Base-by-base conservation (phyloP, 2,797 vertebrate species). In the Molossus molossus region DNA sequence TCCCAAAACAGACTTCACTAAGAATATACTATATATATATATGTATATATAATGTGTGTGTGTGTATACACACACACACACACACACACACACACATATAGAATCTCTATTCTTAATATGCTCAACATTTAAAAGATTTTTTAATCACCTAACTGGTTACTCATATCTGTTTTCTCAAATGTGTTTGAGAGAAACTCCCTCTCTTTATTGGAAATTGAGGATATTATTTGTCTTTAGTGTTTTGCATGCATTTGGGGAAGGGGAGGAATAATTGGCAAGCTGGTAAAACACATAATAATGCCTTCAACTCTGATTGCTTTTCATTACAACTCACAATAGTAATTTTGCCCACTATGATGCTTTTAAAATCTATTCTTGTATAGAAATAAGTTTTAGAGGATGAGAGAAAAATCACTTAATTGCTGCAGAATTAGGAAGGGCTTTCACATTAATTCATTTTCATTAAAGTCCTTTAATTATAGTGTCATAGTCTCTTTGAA, bases 331-430 rank as follows among this genome's bases (percentile, higher is more conserved):
- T 90, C 93, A 97, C 94, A 95, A 97, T 88, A 91, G 91, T 93
- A 93, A 96, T 95, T 97, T 96, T 95, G 21, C 91, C 73, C 89
- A 94, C 94, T 91, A 62, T 73, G 94, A 79, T 87, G 80, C 72
- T 69, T 12, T 76, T 84, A 85, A 95, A 89, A 95, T 82, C 15
- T 53, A 79, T 92, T 96, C 92, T 95, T 72, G 27, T 87, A 86
- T 65, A 96, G 87, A 95, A 96, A 76, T 91, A 96, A 96, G 86
- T 96, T 97, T 97, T 75, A 87, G 86, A 95, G n/a, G 87, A 87
- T 86, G 72, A 92, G 87, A 92, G 45, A 93, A 96, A 95, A 96
- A 95, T 96, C 93, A 95, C 84, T 94, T 95, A 97, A 97, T 96
- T 97, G 80, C 67, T 89, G 17, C 64, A 88, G 84, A 96, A 96